Evolutionary conservation across 2,113 vertebrate species (phyloP).

Genomic region (Oryzias javanicus): DNA sequence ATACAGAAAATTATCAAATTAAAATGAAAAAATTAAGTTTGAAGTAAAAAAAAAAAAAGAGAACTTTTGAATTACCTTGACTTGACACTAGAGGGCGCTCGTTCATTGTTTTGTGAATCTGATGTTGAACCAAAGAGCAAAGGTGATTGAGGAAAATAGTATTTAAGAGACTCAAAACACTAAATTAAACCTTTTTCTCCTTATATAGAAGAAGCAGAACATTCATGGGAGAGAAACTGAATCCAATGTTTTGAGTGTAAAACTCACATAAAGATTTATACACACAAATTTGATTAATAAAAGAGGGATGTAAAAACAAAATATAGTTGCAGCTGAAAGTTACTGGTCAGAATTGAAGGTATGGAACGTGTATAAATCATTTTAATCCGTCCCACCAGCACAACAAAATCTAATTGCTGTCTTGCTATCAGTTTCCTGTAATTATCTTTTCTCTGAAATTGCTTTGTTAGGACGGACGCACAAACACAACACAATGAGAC

Average conservation of each 20-base stretch:
- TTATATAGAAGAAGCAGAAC: too few species aligned
- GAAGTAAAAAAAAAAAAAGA: too few species aligned
- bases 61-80: not conserved
- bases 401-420: conserved; percentile 33
- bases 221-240: too few species aligned
- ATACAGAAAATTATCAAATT: too few species aligned
- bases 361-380: conserved; percentile 4
- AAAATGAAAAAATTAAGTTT: too few species aligned
- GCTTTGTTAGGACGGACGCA: conserved; percentile 9
- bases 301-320: too few species aligned
- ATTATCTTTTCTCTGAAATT: conserved; percentile 30
- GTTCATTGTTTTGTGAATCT: conserved; percentile 6
- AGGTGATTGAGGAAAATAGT: conserved; percentile 3
- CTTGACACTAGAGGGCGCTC: conserved; percentile 32
- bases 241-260: too few species aligned
- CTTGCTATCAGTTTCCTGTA: conserved; percentile 28
- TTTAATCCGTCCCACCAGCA: conserved; percentile 2
- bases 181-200: too few species aligned
- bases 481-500: conserved; percentile 6
- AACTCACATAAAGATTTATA: too few species aligned
- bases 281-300: too few species aligned
- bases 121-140: not conserved
- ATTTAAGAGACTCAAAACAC: too few species aligned
- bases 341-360: not conserved
- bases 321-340: too few species aligned